Evolutionary conservation across 1,140 invertebrate genomes (phyloP).

Genomic region (Eulimnadia texana): DNA sequence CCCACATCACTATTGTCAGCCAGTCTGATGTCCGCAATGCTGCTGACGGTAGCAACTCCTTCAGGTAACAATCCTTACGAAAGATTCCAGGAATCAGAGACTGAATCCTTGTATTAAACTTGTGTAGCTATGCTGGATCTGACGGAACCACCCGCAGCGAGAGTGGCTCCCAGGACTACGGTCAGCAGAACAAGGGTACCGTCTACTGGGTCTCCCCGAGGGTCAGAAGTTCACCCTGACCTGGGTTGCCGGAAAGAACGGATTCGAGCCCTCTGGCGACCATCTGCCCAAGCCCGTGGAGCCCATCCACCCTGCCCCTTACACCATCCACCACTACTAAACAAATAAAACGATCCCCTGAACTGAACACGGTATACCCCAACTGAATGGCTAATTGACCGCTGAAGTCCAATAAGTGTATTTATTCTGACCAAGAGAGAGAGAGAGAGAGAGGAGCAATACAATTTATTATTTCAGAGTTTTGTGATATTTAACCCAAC

Average conservation of each 20-base stretch:
- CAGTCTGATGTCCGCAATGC: too few species aligned
- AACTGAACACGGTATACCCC: too few species aligned
- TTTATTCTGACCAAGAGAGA: too few species aligned
- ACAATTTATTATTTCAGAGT: too few species aligned
- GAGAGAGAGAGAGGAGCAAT: too few species aligned
- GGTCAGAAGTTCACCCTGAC: conserved; percentile 19
- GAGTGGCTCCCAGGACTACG: not conserved
- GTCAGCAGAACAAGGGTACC: conserved; percentile 27
- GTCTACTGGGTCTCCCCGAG: conserved; percentile 16
- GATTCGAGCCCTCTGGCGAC: conserved; percentile 19
- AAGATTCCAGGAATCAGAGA: too few species aligned
- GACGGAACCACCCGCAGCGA: not conserved
- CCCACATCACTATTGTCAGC: too few species aligned
- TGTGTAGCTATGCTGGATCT: not conserved
- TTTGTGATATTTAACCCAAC: too few species aligned
- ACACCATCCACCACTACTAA: not conserved
- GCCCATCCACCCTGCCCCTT: not conserved
- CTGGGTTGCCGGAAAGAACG: conserved; percentile 22
- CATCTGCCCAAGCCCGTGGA: conserved; percentile 17
- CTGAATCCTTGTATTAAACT: not conserved
- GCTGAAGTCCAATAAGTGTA: too few species aligned
- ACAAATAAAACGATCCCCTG: too few species aligned
- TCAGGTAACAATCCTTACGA: not conserved
- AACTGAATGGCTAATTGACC: too few species aligned
- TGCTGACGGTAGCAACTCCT: not conserved